Evolutionary conservation across 2,797 vertebrate genomes (phyloP), one percentile per base, ranked within the genome.

Genomic region (Pteronotus mesoamericanus): DNA sequence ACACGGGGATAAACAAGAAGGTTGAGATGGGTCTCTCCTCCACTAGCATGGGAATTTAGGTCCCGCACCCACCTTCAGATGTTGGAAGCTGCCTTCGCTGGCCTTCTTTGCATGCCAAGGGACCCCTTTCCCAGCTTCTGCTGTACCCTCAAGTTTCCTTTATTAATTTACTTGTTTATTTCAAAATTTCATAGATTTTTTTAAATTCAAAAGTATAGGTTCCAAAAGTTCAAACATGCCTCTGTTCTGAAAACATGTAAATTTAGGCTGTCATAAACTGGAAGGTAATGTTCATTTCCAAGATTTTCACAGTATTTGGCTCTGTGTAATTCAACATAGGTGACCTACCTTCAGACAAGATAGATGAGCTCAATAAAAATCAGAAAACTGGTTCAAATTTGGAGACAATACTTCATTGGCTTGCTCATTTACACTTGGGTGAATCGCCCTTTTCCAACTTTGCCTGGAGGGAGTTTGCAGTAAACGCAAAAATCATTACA

Each of bases 371-470:
- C 79, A 94, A 69, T 88, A 95, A 96, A 94, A 72, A 85, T 74
- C 32, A 79, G 74, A 74, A 94, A 89, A 59, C 39, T 59, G 57
- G 42, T 61, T 94, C 85, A 87, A 48, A 89, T 84, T 80, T 61
- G 88, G 84, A 88, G 57, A 90, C 39, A 39, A 19, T 55, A 59
- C 39, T 85, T 86, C 59, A 44, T 53, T 75, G 71, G 37, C 29
- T 82, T 95, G 24, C 72, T 89, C 78, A 88, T 92, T 98, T 86
- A 74, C 24, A 93, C 91, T 39, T 15, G 53, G 39, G 29, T 92
- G 77, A 96, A 85, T 93, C 91, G 88, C 68, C 61, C 87, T 94
- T 59, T 75, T 71, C 55, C 95, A 87, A 26, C 55, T 96, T 94
- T 68, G 91, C 87, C 46, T 78, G 61, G 78, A 92, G 89, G 93